Base-by-base conservation (phyloP, 2,797 vertebrate genomes). In the Tachyglossus aculeatus region DNA sequence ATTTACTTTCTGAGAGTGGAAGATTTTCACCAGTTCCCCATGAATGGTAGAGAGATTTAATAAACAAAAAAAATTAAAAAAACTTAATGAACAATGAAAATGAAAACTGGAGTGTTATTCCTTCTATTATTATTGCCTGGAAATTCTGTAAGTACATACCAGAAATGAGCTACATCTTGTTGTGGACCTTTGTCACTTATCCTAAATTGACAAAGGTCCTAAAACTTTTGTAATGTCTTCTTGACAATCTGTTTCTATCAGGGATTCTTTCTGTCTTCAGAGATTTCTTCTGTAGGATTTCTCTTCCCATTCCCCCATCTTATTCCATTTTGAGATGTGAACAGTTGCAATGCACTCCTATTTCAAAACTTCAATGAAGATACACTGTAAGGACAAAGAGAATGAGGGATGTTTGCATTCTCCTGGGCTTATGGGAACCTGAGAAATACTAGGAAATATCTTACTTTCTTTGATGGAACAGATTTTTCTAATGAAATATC, bases 341-440 rank as follows among this genome's bases (percentile, higher is more conserved):
- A 58, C 32, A 77, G 54, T 44, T 63, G 22, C 10, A 76, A 0
- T 61, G 68, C 31, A 4, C 40, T 70, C 69, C 13, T 22, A 36
- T 24, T 36, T 32, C 27, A 58, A 44, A 51, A 5, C n/a, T 29
- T 48, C 16, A 29, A 10, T 51, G 38, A 57, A 48, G 57, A 37
- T 9, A 45, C 18, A 22, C 29, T 38, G 43, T 55, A 27, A 50
- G 31, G 54, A 53, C 4, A 37, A 55, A 18, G 5, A 6, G 24
- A 41, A 70, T 51, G n/a, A 52, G 29, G 14, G 3, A 2, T 67
- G 1, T 44, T 41, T 68, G 8, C 6, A 25, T 36, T 25, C 43
- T 47, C 45, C 19, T 50, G 19, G 38, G 38, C 52, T 34, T 1
- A 11, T 48, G 37, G 22, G 15, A 10, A 6, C 61, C 40, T 67